Percentiles rank a stretch among this genome's conserved stretches.
These are phyloP conservation scores for Lagocephalus sceleratus DNA, from an alignment of 2,797 vertebrate species.

Conservation along the genomic window DNA sequence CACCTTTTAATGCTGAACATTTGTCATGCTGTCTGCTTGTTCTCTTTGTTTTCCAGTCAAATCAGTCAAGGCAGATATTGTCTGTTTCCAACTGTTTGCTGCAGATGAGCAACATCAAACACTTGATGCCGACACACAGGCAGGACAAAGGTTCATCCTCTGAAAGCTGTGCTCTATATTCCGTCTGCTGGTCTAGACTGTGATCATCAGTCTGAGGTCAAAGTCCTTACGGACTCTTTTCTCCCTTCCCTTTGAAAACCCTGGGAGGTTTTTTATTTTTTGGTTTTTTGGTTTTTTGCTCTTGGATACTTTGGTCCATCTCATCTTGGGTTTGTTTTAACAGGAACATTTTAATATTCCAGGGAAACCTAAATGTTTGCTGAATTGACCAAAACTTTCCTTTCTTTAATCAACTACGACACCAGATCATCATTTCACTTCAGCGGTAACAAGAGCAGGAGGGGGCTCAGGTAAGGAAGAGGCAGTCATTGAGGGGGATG, in stretches of 20 bases:
- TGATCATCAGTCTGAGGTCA: background rate
- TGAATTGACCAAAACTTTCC: too few species aligned
- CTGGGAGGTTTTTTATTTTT: background rate
- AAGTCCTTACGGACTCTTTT: background rate
- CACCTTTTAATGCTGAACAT: conserved; percentile 31
- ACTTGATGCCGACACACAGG: conserved; percentile 1
- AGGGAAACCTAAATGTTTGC: too few species aligned
- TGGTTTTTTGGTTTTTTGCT: background rate
- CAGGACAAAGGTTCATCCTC: conserved; percentile 3
- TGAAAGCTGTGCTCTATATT: conserved; percentile 3
- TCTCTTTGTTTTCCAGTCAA: conserved; percentile 19
- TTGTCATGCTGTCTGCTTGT: conserved; percentile 21
- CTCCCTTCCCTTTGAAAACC: background rate
- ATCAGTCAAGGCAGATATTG: conserved; percentile 5
- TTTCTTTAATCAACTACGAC: background rate
- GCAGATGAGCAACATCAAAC: conserved; percentile 13
- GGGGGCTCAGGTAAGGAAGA: conserved; percentile 5
- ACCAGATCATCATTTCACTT: background rate
- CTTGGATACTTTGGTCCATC: background rate
- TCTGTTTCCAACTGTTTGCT: conserved; percentile 8
- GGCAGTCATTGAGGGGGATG: conserved; percentile 19
- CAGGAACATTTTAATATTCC: background rate
- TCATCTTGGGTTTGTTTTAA: background rate
- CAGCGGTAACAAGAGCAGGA: conserved; percentile 3
- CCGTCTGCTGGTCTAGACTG: background rate